Evolutionary conservation across 2,888 invertebrate genomes (phyloP).

Genomic region (Noctua janthe): DNA sequence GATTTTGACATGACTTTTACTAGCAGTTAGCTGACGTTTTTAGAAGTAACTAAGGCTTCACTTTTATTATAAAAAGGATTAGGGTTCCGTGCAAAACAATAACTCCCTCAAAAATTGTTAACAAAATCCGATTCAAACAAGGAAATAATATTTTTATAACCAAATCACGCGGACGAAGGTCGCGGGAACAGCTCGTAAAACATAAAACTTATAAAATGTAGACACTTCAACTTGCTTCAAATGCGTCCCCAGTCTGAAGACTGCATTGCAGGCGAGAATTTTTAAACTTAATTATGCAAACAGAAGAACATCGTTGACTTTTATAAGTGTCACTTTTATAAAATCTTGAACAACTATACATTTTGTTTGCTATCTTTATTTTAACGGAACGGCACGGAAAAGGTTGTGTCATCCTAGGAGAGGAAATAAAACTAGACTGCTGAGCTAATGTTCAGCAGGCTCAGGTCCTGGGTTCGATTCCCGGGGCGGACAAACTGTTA

Average conservation of each 20-base stretch:
- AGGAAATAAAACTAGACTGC: neutral
- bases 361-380: slow-evolving; percentile 6
- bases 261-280: slow-evolving; percentile 44
- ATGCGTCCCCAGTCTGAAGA: slow-evolving; percentile 1
- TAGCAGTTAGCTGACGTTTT: too few species aligned
- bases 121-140: too few species aligned
- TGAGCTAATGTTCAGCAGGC: too few species aligned
- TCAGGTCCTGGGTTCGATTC: too few species aligned
- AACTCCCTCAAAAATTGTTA: too few species aligned
- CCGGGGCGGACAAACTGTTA: too few species aligned
- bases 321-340: slow-evolving; percentile 22
- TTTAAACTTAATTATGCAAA: slow-evolving; percentile 32
- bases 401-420: neutral
- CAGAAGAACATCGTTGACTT: slow-evolving; percentile 13
- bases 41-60: too few species aligned
- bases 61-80: too few species aligned
- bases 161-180: too few species aligned
- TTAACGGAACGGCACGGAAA: neutral
- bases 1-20: too few species aligned
- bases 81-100: too few species aligned
- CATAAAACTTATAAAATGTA: slow-evolving; percentile 4
- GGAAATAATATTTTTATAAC: too few species aligned
- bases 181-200: neutral
- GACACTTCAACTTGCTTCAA: slow-evolving; percentile 15
- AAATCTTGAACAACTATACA: slow-evolving; percentile 18